Percentiles rank a stretch among this genome's conserved stretches.
Conservation (phyloP, 2,113 vertebrate species). For the Phrynosoma platyrhinos region DNA sequence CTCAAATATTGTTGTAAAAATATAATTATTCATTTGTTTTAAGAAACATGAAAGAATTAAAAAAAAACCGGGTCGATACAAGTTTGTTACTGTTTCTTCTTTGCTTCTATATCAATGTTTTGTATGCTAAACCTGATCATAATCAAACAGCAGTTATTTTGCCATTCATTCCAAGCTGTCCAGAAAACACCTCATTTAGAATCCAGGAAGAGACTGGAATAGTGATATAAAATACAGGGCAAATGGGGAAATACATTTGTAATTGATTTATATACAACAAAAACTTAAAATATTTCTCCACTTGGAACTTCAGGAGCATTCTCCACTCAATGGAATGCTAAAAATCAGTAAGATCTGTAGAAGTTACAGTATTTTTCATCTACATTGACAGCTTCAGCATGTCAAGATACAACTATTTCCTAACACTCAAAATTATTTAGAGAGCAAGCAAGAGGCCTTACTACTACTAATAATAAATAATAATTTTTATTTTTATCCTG, state of each 20-base stretch:
- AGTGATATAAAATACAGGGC: neutral
- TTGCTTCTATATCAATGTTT: slow-evolving; percentile 29
- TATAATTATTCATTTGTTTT: slow-evolving; percentile 49
- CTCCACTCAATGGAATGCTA: neutral
- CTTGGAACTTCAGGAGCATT: neutral
- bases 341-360: too few relatives aligned
- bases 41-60: slow-evolving; percentile 66
- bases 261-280: neutral
- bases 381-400: too few relatives aligned
- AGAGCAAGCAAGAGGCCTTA: too few relatives aligned
- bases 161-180: neutral
- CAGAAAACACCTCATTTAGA: neutral
- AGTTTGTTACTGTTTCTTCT: slow-evolving; percentile 50
- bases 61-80: slow-evolving; percentile 63
- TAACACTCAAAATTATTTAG: too few relatives aligned
- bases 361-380: too few relatives aligned
- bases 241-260: neutral
- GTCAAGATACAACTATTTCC: too few relatives aligned
- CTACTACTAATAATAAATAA: too few relatives aligned
- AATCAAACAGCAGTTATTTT: neutral
- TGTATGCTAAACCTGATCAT: neutral
- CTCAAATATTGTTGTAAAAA: slow-evolving; percentile 60
- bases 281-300: neutral
- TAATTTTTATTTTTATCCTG: too few relatives aligned
- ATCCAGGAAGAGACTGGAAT: neutral